Evolutionary conservation across 2,888 invertebrate genomes (phyloP).

Genomic region (Monoplex corrugatus): DNA sequence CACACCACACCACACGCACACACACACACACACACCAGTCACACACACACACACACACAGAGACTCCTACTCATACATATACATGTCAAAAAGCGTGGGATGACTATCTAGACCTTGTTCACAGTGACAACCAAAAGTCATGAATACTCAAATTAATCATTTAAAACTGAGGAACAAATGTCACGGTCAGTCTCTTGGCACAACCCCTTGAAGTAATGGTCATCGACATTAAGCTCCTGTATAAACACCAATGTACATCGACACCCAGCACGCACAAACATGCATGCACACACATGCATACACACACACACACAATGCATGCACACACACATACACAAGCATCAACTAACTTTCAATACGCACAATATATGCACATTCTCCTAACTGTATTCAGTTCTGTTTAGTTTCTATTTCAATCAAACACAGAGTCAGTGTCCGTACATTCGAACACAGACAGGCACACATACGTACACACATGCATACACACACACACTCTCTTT

Average conservation of each 20-base stretch:
- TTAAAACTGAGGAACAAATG: too few species aligned
- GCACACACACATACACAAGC: too few species aligned
- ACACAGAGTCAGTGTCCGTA: too few species aligned
- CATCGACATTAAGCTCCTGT: too few species aligned
- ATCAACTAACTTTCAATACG: too few species aligned
- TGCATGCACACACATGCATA: not conserved
- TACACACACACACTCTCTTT: not conserved
- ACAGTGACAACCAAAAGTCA: not conserved
- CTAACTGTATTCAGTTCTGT: too few species aligned
- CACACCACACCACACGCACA: not conserved
- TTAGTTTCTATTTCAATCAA: too few species aligned
- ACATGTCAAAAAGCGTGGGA: not conserved
- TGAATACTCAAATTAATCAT: not conserved
- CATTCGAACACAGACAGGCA: too few species aligned
- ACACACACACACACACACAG: not conserved
- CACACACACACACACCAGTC: not conserved
- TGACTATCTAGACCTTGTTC: not conserved
- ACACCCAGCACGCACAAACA: not conserved
- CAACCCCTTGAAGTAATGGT: conserved; percentile 17
- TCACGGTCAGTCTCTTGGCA: conserved; percentile 9
- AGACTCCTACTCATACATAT: not conserved
- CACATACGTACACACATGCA: not conserved
- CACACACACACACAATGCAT: not conserved
- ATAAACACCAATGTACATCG: too few species aligned
- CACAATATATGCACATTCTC: too few species aligned